Conservation (phyloP, 2,113 vertebrate genomes). For the Apteryx mantelli region DNA sequence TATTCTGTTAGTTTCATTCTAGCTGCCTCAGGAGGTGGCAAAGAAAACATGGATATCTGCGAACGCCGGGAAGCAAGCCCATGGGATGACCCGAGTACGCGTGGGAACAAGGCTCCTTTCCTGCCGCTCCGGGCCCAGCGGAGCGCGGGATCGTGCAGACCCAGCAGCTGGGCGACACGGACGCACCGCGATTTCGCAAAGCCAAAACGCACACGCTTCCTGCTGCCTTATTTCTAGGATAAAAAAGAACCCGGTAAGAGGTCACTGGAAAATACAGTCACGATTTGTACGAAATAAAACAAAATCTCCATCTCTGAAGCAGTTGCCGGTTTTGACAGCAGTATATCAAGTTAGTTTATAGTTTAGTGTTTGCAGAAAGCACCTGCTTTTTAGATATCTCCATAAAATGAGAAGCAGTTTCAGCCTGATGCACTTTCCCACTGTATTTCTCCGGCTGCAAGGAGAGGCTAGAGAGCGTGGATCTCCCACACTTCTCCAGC, state of each 20-base stretch:
- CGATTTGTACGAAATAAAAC: neutral
- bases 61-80: too few species aligned
- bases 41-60: too few species aligned
- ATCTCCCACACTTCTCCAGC: too few species aligned
- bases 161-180: neutral
- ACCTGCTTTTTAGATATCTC: neutral
- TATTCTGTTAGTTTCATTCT: neutral
- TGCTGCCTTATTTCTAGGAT: neutral
- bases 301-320: slow-evolving; percentile 14
- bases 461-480: too few species aligned
- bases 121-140: rapidly evolving
- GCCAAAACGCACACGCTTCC: neutral
- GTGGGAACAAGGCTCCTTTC: neutral
- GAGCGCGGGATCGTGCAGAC: neutral
- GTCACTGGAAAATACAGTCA: neutral
- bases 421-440: slow-evolving; percentile 2
- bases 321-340: neutral
- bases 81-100: too few species aligned
- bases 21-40: neutral
- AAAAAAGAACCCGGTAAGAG: neutral
- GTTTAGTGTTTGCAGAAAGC: neutral
- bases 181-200: neutral
- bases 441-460: neutral
- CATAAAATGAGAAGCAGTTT: slow-evolving; percentile 10
- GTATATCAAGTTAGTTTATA: neutral